Conservation (phyloP, 2,888 invertebrate species). For the Seira ritae region DNA sequence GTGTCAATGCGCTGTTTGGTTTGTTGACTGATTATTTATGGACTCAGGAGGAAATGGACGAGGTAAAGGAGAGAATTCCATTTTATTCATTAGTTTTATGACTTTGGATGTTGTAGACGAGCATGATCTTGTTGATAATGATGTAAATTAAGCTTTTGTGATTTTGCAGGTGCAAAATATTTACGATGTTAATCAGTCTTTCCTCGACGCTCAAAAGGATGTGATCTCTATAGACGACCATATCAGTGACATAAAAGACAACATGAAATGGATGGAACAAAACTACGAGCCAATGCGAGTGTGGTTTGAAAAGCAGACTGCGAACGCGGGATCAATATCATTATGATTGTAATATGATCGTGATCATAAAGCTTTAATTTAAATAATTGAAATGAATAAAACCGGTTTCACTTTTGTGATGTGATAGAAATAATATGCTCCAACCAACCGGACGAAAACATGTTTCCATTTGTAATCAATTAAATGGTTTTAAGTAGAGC, state of each 20-base stretch:
- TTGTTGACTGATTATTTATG: conserved; percentile 42
- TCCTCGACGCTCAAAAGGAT: too few species aligned
- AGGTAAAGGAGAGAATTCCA: too few species aligned
- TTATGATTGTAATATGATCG: not conserved
- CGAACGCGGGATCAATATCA: not conserved
- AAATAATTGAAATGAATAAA: too few species aligned
- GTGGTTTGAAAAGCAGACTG: conserved; percentile 57
- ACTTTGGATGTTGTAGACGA: conserved; percentile 9
- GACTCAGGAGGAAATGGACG: conserved; percentile 53
- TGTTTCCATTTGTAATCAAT: too few species aligned
- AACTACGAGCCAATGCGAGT: conserved; percentile 48
- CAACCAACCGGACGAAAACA: not conserved
- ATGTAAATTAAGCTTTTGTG: too few species aligned
- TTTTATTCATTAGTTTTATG: too few species aligned
- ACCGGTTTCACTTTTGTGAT: too few species aligned
- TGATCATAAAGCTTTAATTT: not conserved
- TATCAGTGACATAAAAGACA: conserved; percentile 35
- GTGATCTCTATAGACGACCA: conserved; percentile 25
- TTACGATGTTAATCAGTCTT: too few species aligned
- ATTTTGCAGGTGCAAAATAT: too few species aligned
- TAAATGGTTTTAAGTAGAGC: too few species aligned
- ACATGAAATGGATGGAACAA: conserved; percentile 51
- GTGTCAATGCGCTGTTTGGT: conserved; percentile 33
- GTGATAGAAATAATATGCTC: too few species aligned
- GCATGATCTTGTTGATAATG: conserved; percentile 20